Evolutionary conservation across 2,113 vertebrate genomes (phyloP), one percentile per base, ranked within the genome.

Genomic region (Stigmatopora argus): DNA sequence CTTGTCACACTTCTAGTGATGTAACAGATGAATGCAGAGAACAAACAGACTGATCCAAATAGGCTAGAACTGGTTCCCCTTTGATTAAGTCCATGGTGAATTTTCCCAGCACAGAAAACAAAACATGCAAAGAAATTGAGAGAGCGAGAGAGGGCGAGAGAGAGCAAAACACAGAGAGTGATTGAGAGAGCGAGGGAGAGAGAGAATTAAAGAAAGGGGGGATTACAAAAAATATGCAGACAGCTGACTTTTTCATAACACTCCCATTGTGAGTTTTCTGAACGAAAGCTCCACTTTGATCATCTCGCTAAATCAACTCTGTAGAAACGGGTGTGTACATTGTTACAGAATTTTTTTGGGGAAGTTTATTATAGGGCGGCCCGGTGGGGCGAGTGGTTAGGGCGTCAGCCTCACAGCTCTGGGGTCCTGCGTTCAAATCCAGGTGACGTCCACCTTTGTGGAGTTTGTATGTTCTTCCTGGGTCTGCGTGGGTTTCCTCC

Each of bases 211-310:
- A 68, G 26, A 57, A n/a, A 60, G 63, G 66, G 35, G 64, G 18
- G 26, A 9, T 71, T 66, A 66, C 60, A 66, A 41, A 67, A 62
- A 67, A 70, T 73, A 72, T 74, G 69, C 79, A 85, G 78, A 81
- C 81, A 72, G 74, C 71, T 83, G 85, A 85, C 80, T 84, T 77
- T 80, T 83, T 78, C 70, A 66, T 70, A 70, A 81, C 52, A 76
- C 83, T 85, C 83, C 85, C 85, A 81, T 77, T 11, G 83, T 83
- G 85, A 85, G 76, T 71, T 74, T 48, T 73, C 73, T 72, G 80
- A 83, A 71, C 52, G 26, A 71, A 66, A 84, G 79, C 79, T 64
- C 34, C 11, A 53, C 85, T 87, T 85, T 85, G 81, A 87, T 87
- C 81, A 81, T 70, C 70, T 82, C 80, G 68, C 68, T 62, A 71